Percentiles rank a stretch among this genome's conserved stretches.
Conservation (phyloP, 2,113 vertebrate species). For the Phasianus colchicus region DNA sequence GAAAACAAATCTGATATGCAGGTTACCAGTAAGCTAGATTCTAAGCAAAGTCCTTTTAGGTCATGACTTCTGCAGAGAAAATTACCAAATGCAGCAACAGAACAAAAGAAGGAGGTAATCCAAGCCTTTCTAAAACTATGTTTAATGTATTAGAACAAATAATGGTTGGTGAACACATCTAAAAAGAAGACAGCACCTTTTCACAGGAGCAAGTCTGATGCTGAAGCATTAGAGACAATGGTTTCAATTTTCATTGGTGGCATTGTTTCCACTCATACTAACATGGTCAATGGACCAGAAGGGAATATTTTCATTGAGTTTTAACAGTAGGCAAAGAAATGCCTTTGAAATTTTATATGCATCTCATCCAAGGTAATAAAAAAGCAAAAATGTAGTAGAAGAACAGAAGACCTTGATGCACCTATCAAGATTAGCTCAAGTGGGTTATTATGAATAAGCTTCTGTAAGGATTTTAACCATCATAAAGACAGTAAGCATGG, state of each 20-base stretch:
- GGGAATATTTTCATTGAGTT: conserved; percentile 45
- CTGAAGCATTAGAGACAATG: neutral
- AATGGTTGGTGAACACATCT: conserved; percentile 4
- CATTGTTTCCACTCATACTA: conserved; percentile 7
- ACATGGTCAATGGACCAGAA: conserved; percentile 52
- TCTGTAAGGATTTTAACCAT: conserved; percentile 37
- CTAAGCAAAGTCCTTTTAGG: neutral
- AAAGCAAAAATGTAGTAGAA: neutral
- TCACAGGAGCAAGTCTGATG: neutral
- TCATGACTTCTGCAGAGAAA: neutral
- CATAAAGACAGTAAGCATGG: neutral
- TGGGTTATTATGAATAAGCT: conserved; percentile 24
- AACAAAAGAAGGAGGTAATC: neutral
- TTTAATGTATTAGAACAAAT: conserved; percentile 30
- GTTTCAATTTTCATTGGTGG: neutral
- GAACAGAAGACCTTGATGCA: conserved; percentile 40
- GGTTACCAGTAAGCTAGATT: neutral
- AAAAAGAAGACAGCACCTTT: neutral
- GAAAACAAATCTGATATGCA: neutral
- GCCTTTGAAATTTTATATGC: neutral
- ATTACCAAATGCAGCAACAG: neutral
- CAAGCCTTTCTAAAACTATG: neutral
- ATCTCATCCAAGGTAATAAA: conserved; percentile 33
- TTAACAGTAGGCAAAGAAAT: conserved; percentile 34
- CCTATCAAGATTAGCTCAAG: conserved; percentile 27